Conservation (phyloP, 35 echinoderm and acorn worm genomes). For the Strongylocentrotus purpuratus region DNA sequence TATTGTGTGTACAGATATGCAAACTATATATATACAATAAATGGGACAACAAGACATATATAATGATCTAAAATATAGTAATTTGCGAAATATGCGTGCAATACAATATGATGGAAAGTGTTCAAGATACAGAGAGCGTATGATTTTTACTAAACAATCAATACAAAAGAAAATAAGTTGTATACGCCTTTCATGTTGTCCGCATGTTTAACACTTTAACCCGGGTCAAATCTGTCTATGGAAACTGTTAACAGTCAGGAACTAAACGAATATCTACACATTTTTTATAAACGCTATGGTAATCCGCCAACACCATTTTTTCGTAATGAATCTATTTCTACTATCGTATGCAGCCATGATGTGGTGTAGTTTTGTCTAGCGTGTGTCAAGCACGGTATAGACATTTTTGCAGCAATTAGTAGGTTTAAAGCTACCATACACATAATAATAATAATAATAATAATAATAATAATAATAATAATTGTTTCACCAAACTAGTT, state of each 20-base stretch:
- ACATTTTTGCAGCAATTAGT: constrained; percentile 4
- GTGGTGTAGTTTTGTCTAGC: background rate
- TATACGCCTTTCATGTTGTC: too few species aligned
- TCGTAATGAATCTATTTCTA: background rate
- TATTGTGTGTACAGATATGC: background rate
- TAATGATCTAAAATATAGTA: background rate
- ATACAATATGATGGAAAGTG: background rate
- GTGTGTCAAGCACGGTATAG: background rate
- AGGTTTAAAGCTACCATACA: constrained; percentile 12
- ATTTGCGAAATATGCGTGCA: background rate
- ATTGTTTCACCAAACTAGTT: background rate
- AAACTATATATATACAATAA: background rate
- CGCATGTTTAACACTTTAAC: too few species aligned
- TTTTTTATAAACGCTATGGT: background rate
- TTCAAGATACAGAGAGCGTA: background rate
- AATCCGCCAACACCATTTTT: background rate
- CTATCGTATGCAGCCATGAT: background rate
- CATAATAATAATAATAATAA: too few species aligned
- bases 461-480: too few species aligned
- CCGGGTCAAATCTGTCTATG: too few species aligned
- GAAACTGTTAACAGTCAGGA: background rate
- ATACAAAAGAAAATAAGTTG: too few species aligned
- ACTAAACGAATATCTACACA: background rate
- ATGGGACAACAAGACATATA: background rate
- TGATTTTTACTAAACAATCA: background rate